phyloP scores from a whole-genome alignment of 2,888 invertebrate species.

The Gortyna flavago region DNA sequence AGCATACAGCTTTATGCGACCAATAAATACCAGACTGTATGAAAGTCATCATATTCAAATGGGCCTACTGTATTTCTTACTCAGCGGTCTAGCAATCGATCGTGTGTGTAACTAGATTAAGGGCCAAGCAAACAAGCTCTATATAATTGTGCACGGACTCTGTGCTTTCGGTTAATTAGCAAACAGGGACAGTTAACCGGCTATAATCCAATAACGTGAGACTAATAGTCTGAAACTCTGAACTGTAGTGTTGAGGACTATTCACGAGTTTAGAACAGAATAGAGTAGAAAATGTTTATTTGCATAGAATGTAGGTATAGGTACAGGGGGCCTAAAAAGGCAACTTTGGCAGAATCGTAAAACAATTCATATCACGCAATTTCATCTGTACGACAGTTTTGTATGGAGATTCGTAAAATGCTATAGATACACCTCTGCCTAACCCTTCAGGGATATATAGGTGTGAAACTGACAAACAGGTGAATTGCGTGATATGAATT shows the following conservation, averaged over 20 bases:
- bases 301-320: background rate
- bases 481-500: no score
- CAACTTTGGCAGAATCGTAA: no score
- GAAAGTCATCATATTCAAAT: background rate
- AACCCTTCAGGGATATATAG: no score
- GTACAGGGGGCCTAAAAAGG: no score
- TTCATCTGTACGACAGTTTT: no score
- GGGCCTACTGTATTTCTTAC: slow-evolving; percentile 22
- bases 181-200: slow-evolving; percentile 57
- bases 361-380: no score
- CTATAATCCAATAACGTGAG: slow-evolving; percentile 53
- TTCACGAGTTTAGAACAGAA: background rate
- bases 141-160: slow-evolving; percentile 60
- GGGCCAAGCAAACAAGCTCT: slow-evolving; percentile 62
- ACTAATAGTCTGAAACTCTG: slow-evolving; percentile 46
- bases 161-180: slow-evolving; percentile 63
- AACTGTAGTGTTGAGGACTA: slow-evolving; percentile 35
- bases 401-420: no score
- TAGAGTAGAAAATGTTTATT: background rate
- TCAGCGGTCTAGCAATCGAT: slow-evolving; percentile 49
- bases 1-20: background rate
- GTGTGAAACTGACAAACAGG: no score
- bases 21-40: background rate
- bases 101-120: slow-evolving; percentile 67
- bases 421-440: no score